These are phyloP conservation scores for Adelognathus sp. DNA, from an alignment of 2,888 invertebrate genomes.

Conservation along the genomic window DNA sequence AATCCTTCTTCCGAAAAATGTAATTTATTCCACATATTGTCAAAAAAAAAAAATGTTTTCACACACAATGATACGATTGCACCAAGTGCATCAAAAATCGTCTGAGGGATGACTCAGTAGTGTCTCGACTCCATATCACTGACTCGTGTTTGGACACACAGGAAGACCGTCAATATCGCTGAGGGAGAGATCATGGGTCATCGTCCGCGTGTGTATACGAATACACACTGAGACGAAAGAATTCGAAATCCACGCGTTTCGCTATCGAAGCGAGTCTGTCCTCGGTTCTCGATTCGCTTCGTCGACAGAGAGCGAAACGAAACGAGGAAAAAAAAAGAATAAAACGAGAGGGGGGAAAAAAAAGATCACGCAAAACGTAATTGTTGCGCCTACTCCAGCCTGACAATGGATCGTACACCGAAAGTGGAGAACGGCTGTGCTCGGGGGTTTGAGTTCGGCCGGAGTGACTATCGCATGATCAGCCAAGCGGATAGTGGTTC, in stretches of 20 bases:
- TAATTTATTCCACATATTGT: conserved; percentile 60
- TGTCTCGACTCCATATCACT: background rate
- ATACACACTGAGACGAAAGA: background rate
- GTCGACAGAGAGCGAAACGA: background rate
- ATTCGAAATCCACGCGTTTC: background rate
- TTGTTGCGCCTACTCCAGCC: background rate
- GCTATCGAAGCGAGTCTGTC: background rate
- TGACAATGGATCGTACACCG: conserved; percentile 17
- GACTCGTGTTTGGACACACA: background rate
- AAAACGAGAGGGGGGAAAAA: too few species aligned
- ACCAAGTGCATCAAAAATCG: background rate
- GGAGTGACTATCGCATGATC: conserved; percentile 58
- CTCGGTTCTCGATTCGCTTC: background rate
- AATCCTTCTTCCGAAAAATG: conserved; percentile 50
- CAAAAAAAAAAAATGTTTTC: conserved; percentile 60
- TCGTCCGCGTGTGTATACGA: conserved; percentile 24
- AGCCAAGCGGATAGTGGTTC: conserved; percentile 55
- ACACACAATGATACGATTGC: too few species aligned
- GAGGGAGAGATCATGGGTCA: conserved; percentile 20
- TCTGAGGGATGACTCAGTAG: background rate
- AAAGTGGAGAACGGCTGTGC: conserved; percentile 22
- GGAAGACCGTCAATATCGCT: conserved; percentile 15
- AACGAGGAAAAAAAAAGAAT: background rate
- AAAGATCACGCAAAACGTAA: background rate
- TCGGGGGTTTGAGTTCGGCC: too few species aligned